phyloP scores from a whole-genome alignment of 2,113 vertebrate genomes.

The Cricetomys ansorgei region DNA sequence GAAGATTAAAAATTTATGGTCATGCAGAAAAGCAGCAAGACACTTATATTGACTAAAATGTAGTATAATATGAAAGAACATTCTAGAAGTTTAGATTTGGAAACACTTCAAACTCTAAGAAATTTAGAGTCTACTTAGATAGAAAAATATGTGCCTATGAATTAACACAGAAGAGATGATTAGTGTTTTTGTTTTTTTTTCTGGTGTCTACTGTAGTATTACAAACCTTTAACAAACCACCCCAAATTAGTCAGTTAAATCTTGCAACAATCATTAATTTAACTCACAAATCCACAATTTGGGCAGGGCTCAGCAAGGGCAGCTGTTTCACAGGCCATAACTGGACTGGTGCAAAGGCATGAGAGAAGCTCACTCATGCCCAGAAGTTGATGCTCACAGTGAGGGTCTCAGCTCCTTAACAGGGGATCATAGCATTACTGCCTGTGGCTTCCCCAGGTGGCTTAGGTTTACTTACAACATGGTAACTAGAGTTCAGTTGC shows the following conservation, averaged over 20 bases:
- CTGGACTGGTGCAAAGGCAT: background rate
- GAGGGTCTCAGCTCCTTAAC: background rate
- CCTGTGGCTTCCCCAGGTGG: background rate
- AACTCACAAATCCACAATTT: background rate
- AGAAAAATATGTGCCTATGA: background rate
- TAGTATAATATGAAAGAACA: background rate
- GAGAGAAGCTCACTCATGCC: background rate
- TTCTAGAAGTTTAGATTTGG: background rate
- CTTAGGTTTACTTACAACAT: background rate
- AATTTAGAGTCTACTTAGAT: background rate
- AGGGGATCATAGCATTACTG: background rate
- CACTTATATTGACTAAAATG: slow-evolving; percentile 7
- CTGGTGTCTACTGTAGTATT: background rate
- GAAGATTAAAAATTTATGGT: background rate
- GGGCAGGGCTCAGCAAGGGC: background rate
- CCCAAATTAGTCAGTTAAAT: background rate
- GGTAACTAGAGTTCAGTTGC: background rate
- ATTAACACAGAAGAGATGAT: background rate
- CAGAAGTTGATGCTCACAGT: background rate
- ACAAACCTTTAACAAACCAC: background rate
- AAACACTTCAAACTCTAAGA: background rate
- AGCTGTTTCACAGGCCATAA: background rate
- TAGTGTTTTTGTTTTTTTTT: background rate
- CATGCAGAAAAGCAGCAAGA: background rate
- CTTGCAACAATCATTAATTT: background rate